phyloP scores from a whole-genome alignment of 2,888 invertebrate genomes.

The Nomada ferruginata region DNA sequence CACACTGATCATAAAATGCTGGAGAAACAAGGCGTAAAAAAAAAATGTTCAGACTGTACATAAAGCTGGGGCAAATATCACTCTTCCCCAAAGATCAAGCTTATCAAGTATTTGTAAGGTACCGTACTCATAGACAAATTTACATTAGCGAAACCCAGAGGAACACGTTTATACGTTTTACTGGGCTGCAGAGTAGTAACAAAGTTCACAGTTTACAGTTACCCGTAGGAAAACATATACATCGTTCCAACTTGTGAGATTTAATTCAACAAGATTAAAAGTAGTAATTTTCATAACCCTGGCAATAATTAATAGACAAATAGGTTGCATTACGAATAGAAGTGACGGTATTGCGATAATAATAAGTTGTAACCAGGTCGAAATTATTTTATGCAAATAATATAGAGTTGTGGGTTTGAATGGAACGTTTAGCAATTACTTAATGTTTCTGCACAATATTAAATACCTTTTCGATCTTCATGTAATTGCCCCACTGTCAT shows the following conservation, averaged over 20 bases:
- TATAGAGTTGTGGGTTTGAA: too few species aligned
- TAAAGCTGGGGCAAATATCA: constrained; percentile 27
- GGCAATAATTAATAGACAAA: not conserved
- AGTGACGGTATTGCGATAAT: not conserved
- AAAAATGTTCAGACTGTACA: constrained; percentile 1
- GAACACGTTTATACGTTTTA: not conserved
- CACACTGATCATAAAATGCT: not conserved
- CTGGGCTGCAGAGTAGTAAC: not conserved
- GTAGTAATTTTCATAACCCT: not conserved
- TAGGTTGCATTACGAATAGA: not conserved
- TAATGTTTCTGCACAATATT: too few species aligned
- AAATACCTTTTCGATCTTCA: too few species aligned
- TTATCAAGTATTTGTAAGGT: constrained; percentile 33
- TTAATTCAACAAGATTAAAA: constrained; percentile 17
- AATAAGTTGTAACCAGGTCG: not conserved
- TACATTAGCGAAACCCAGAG: constrained; percentile 33
- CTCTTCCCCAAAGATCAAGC: constrained; percentile 28
- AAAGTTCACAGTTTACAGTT: not conserved
- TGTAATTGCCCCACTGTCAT: too few species aligned
- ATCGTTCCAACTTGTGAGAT: not conserved
- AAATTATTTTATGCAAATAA: not conserved
- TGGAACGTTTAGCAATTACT: too few species aligned
- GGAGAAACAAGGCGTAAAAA: constrained; percentile 10
- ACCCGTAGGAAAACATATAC: not conserved
- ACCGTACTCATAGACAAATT: constrained; percentile 19